Evolutionary conservation across 2,113 vertebrate genomes (phyloP).

Genomic region (Tricholaema leucomelas): DNA sequence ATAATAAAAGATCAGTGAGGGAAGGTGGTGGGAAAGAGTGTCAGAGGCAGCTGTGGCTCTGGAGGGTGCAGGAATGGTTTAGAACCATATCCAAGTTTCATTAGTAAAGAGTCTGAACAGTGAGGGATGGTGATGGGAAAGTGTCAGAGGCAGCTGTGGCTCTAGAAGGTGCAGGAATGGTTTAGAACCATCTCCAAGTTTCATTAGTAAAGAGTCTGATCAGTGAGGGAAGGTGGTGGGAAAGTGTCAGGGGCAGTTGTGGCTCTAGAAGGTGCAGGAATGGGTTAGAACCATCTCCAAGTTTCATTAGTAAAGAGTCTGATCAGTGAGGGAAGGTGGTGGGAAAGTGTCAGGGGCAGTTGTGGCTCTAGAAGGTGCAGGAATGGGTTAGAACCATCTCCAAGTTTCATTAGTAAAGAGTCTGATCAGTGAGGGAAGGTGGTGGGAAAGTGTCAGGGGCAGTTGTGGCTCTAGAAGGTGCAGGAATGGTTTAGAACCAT

Average conservation of each 20-base stretch:
- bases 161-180: neutral
- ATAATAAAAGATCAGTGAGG: neutral
- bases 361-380: neutral
- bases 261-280: neutral
- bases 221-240: too few species aligned
- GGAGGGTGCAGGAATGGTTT: neutral
- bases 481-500: neutral
- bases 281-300: neutral
- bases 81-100: neutral
- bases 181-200: neutral
- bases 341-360: too few species aligned
- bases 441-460: too few species aligned
- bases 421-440: too few species aligned
- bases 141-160: too few species aligned
- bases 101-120: constrained; percentile 16
- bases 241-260: too few species aligned
- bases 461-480: too few species aligned
- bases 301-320: constrained; percentile 6
- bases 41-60: neutral
- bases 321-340: too few species aligned
- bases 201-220: constrained; percentile 5
- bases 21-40: neutral
- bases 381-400: neutral
- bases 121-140: too few species aligned
- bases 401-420: neutral